Conservation (phyloP, 2,888 invertebrate species). For the Harmothoe impar region DNA sequence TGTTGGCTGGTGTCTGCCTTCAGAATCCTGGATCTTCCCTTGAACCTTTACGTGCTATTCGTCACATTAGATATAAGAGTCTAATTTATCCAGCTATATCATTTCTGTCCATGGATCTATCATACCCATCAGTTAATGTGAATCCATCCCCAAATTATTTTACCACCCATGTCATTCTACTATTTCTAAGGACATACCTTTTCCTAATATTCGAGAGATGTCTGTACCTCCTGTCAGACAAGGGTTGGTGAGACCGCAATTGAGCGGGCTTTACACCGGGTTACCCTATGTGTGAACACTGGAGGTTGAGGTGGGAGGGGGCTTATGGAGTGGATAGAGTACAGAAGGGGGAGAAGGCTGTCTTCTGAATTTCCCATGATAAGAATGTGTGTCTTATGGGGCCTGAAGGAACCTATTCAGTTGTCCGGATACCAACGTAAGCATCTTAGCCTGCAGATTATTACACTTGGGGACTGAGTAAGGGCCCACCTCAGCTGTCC, state of each 20-base stretch:
- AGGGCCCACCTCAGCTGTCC: not conserved
- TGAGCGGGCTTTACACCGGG: not conserved
- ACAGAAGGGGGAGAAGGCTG: not conserved
- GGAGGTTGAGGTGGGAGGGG: not conserved
- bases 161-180: no score
- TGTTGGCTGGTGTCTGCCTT: no score
- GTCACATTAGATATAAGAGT: no score
- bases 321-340: not conserved
- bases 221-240: not conserved
- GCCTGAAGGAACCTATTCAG: not conserved
- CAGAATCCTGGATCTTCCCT: no score
- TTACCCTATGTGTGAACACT: not conserved
- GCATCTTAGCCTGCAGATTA: slow-evolving; percentile 1
- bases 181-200: no score
- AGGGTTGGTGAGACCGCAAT: not conserved
- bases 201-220: not conserved
- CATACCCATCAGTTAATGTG: no score
- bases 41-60: no score
- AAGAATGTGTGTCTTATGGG: not conserved
- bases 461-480: not conserved
- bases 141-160: no score
- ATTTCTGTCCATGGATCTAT: no score
- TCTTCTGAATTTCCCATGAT: not conserved
- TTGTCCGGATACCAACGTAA: not conserved
- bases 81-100: no score